These are phyloP conservation scores for Melopsittacus undulatus DNA, from an alignment of 2,797 vertebrate species.

Conservation along the genomic window DNA sequence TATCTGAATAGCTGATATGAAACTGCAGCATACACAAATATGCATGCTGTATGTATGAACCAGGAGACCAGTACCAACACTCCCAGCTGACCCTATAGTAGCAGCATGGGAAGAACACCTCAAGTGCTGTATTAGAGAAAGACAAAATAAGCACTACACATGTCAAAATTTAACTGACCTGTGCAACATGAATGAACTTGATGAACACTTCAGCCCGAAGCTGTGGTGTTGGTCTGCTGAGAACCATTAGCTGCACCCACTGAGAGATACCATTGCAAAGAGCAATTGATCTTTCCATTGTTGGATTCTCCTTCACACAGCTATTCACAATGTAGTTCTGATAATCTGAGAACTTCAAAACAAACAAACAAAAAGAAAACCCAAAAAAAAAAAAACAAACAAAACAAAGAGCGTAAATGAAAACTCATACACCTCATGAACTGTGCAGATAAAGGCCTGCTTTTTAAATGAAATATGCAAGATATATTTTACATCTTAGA, in stretches of 20 bases:
- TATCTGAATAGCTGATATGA: neutral
- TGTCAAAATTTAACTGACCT: conserved; percentile 78
- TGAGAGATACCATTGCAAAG: conserved; percentile 96
- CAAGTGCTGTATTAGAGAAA: neutral
- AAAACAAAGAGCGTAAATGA: neutral
- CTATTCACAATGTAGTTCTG: conserved; percentile 92
- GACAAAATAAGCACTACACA: neutral
- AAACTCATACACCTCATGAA: neutral
- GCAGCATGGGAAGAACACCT: neutral
- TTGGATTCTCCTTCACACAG: conserved; percentile 93
- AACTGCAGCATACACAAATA: neutral
- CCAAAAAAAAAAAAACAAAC: neutral
- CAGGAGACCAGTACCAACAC: neutral
- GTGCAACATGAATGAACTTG: conserved; percentile 94
- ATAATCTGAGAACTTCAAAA: conserved; percentile 87
- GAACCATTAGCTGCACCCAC: conserved; percentile 97
- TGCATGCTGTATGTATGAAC: accelerated
- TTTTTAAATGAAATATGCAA: neutral
- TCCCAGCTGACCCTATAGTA: neutral
- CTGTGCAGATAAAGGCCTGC: neutral
- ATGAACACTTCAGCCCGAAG: conserved; percentile 96
- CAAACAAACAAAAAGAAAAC: neutral
- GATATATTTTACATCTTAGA: neutral
- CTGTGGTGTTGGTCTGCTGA: conserved; percentile 93
- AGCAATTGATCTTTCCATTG: conserved; percentile 93